phyloP scores from a whole-genome alignment of 1,140 invertebrate genomes.

The Macrotrachela quadricornifera region DNA sequence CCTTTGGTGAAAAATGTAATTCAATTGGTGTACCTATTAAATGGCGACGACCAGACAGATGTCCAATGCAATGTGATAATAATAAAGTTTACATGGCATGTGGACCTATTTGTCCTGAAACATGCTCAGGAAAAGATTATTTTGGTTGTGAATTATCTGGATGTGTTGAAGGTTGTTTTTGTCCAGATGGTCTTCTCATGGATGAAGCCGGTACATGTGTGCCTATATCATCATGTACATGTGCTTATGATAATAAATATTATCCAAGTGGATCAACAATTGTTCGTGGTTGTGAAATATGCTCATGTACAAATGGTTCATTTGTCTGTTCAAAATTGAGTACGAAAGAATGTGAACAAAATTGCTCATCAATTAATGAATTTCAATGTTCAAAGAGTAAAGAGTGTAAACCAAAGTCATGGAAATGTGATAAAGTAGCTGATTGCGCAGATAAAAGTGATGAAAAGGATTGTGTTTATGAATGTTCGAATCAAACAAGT shows the following conservation, averaged over 20 bases:
- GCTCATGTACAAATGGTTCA: not conserved
- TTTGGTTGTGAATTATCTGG: constrained; percentile 38
- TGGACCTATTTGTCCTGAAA: constrained; percentile 46
- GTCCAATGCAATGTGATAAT: constrained; percentile 54
- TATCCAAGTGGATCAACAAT: constrained; percentile 30
- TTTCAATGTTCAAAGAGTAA: not conserved
- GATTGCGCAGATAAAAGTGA: constrained; percentile 41
- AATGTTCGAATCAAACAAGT: no score
- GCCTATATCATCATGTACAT: constrained; percentile 47
- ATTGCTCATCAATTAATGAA: not conserved
- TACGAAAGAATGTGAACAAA: not conserved
- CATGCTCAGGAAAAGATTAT: constrained; percentile 41
- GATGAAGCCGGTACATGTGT: constrained; percentile 47
- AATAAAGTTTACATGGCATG: constrained; percentile 55
- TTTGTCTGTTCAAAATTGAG: not conserved
- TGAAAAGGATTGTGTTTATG: constrained; percentile 6
- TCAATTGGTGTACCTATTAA: constrained; percentile 37
- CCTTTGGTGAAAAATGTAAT: constrained; percentile 60
- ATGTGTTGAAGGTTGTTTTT: constrained; percentile 69
- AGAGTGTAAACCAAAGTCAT: constrained; percentile 14
- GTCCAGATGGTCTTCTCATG: constrained; percentile 49
- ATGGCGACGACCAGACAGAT: constrained; percentile 56
- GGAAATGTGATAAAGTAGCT: constrained; percentile 44
- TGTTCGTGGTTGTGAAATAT: no score
- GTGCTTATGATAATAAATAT: constrained; percentile 43